Conservation (phyloP, 92 coral and sea anemone species). For the Desmophyllum pertusum region DNA sequence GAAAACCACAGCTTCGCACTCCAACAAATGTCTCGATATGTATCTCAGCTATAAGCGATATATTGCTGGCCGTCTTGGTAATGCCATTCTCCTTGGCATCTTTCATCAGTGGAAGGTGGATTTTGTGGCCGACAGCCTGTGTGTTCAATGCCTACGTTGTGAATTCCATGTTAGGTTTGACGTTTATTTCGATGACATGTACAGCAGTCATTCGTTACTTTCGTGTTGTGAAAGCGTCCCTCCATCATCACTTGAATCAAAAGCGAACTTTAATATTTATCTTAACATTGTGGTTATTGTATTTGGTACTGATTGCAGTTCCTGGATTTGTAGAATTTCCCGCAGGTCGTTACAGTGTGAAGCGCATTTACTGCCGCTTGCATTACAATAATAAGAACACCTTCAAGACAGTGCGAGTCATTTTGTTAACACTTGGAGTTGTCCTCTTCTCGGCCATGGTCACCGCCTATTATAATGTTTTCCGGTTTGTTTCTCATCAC, state of each 20-base stretch:
- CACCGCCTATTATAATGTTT: background rate
- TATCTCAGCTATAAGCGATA: background rate
- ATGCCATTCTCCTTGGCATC: conserved; percentile 7
- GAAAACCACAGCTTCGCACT: background rate
- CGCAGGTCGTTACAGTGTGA: background rate
- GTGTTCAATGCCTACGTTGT: background rate
- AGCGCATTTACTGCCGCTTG: background rate
- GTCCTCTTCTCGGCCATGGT: background rate
- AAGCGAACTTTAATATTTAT: background rate
- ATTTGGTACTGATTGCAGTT: background rate
- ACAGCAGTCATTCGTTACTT: conserved; percentile 7
- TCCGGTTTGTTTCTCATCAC: conserved; percentile 6
- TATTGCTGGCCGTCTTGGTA: background rate
- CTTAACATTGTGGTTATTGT: background rate
- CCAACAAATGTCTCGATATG: background rate
- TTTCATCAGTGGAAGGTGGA: background rate
- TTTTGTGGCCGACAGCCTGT: background rate
- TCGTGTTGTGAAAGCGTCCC: background rate
- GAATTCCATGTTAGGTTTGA: background rate
- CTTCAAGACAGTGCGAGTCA: background rate
- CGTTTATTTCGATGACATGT: background rate
- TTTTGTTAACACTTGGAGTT: background rate
- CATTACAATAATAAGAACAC: background rate
- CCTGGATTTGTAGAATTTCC: background rate
- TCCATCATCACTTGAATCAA: background rate